Evolutionary conservation across 2,113 vertebrate genomes (phyloP), one percentile per base, ranked within the genome.

Genomic region (Corythornis cristatus): DNA sequence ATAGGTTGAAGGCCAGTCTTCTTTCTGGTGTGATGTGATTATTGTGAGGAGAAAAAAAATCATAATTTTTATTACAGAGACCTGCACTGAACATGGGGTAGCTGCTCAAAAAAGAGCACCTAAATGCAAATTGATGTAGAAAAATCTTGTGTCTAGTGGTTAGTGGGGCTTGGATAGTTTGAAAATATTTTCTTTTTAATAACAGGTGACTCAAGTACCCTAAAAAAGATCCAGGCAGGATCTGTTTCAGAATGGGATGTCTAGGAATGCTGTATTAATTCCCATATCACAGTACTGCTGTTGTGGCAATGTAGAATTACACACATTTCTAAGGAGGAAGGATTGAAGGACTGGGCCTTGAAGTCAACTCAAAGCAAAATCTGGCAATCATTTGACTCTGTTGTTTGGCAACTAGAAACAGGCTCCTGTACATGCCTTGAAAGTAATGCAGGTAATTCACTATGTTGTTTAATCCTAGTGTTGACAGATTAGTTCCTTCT

Each of bases 401-500:
- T 62, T n/a, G 18, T 15, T 48, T 61, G 29, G 22, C 42, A 71
- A 7, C 61, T 66, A 61, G 28, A 35, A 33, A 54, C 33, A 23
- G 15, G 23, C 72, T 92, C 94, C 50, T 54, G 12, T 74, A 28
- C 5, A 14, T 83, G 54, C 56, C 43, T 90, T 90, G 86, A 87
- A 92, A 82, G n/a, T 75, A 56, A 50, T 83, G 66, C 66, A 80
- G 60, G 75, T 95, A 80, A 48, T 35, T 77, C 2, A 0, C 64
- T 92, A 37, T 3, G 5, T 60, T 87, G 40, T 83, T 91, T 85
- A 87, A 73, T 73, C 31, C 50, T 62, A 26, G 28, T 46, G 81
- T 75, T 93, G 83, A 89, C 54, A 54, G 67, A 54, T 87, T 43
- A 82, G 57, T 93, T 96, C 70, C 86, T 92, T 84, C 56, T 92